Percentiles rank a stretch among this genome's conserved stretches.
phyloP scores from a whole-genome alignment of 1,140 invertebrate species.

The Goniozus legneri region DNA sequence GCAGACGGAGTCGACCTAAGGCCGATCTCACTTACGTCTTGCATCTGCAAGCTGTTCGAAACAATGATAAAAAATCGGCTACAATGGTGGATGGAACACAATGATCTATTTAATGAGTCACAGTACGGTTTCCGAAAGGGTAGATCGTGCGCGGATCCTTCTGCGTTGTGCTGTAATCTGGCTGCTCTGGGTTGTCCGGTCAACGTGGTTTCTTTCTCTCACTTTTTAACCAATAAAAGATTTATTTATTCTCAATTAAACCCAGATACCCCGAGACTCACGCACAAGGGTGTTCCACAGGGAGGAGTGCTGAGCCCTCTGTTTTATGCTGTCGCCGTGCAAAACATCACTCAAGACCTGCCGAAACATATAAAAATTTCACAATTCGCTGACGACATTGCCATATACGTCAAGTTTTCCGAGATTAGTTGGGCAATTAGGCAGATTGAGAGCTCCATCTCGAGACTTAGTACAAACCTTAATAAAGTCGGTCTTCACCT shows the following conservation, averaged over 20 bases:
- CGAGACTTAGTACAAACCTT: slow-evolving; percentile 8
- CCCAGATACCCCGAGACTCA: neutral
- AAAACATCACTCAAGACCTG: neutral
- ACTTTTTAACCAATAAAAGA: neutral
- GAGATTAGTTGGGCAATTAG: neutral
- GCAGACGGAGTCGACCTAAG: neutral
- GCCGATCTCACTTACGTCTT: neutral
- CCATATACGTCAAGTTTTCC: neutral
- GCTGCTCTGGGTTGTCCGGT: neutral
- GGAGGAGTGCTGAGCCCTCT: neutral
- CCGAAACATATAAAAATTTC: neutral
- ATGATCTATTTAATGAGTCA: neutral
- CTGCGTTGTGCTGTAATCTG: neutral
- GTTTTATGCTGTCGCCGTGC: neutral
- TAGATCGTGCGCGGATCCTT: neutral
- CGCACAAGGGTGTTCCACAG: neutral
- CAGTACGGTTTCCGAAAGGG: neutral
- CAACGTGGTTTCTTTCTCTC: neutral
- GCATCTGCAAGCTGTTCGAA: neutral
- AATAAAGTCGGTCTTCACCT: slow-evolving; percentile 10
- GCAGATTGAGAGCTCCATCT: slow-evolving; percentile 1
- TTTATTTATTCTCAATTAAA: neutral
- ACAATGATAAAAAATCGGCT: neutral
- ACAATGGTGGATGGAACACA: neutral
- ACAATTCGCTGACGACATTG: slow-evolving; percentile 3